Base-by-base conservation (phyloP, 2,113 vertebrate genomes). In the Urocitellus parryii region DNA sequence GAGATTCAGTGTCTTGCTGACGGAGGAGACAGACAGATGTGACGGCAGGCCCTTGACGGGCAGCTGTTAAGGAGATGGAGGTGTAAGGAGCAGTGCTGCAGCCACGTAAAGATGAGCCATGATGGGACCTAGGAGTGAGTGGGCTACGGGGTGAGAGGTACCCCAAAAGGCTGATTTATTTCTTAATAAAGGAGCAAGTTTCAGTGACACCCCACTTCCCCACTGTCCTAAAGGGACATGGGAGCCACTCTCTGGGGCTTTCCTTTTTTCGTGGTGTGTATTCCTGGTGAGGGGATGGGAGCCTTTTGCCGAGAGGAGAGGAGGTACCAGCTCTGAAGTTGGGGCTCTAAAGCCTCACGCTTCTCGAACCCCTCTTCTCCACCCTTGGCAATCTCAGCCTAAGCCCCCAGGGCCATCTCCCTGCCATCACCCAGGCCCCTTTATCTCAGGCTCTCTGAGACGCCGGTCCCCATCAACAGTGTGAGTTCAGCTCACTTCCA, bases 401-500 rank as follows among this genome's bases (percentile, higher is more conserved):
- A 45, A 58, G 0, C 14, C 68, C 56, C 67, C 4, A 3, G 2
- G 10, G 53, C 37, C 8, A 32, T 83, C 58, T 20, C 4, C 24
- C 37, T 48, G 29, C 58, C 17, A 12, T 68, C 42, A 4, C 65
- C 1, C 4, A 34, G 68, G 6, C 34, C n/a, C 51, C 61, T 45
- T 10, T 16, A 56, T 11, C 73, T 81, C 27, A 3, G 24, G 56
- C 56, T 45, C 32, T 17, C 48, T 13, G 12, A 51, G 48, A 18
- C 0, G 45, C 45, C 45, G 9, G 13, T 29, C 4, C n/a, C 65
- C 7, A 2, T 4, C n/a, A 48, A n/a, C 0, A 0, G 8, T 2
- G 16, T 3, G 8, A 34, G 51, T 34, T 72, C 37, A 48, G 2
- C 48, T n/a, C 20, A 20, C 2, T n/a, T 51, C 73, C 61, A 37